Evolutionary conservation across 2,888 invertebrate genomes (phyloP).

Genomic region (Xanthia icteritia): DNA sequence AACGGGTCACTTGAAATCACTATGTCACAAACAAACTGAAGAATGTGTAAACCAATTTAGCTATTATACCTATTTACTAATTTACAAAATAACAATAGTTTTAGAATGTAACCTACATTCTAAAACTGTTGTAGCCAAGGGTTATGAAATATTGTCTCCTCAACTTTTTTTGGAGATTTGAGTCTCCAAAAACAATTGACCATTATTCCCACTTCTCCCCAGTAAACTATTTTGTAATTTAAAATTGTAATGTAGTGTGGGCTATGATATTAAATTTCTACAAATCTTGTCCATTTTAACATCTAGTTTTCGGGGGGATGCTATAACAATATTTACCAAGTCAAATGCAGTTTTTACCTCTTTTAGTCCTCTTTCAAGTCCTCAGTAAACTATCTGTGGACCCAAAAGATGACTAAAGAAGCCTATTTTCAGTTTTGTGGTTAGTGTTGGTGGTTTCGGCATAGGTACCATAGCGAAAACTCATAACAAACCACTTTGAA

Average conservation of each 20-base stretch:
- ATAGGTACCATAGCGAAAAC: too few relatives aligned
- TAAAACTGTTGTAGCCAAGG: not conserved
- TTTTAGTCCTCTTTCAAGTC: too few relatives aligned
- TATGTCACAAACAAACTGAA: too few relatives aligned
- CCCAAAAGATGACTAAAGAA: not conserved
- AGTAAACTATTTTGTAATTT: not conserved
- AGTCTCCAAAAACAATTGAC: not conserved
- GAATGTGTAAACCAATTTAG: not conserved
- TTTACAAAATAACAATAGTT: not conserved
- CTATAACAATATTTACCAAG: not conserved
- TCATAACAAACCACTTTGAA: too few relatives aligned
- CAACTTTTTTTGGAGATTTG: too few relatives aligned
- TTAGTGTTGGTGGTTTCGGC: not conserved
- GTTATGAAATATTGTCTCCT: not conserved
- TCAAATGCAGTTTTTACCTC: not conserved
- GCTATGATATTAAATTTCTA: not conserved
- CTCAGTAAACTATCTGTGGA: too few relatives aligned
- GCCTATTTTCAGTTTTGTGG: not conserved
- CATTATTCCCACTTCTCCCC: not conserved
- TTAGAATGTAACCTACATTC: not conserved
- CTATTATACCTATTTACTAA: not conserved
- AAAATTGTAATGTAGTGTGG: not conserved
- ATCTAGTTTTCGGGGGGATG: too few relatives aligned
- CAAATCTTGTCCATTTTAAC: not conserved
- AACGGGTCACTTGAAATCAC: not conserved